Evolutionary conservation across 2,888 invertebrate species (phyloP), one percentile per base, ranked within the genome.

Genomic region (Nineta flava): DNA sequence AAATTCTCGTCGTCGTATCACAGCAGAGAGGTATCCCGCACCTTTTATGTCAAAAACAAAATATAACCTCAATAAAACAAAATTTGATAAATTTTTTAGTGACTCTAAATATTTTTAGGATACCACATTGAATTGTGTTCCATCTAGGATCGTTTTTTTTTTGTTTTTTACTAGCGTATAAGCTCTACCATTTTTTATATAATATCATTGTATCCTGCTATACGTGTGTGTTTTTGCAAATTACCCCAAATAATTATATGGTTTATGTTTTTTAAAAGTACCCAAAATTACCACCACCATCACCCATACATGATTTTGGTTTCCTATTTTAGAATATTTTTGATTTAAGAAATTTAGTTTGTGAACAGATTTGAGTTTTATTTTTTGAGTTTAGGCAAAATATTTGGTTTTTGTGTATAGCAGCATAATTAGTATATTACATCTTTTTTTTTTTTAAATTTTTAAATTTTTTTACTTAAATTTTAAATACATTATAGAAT

Each of bases 391-490:
- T 43, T 43, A 16, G 16, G 19, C 10, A 15, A 17, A 43, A 43
- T 19, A 43, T 43, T 46, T 34, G 26, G 10, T 35, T 35, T 35
- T 35, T 35, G 7, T 46, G 46, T 46, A 32, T 46, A 46, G 46
- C 46, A 46, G 46, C 46, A 34, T 34, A 46, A 15, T 19, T 26
- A 26, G 17, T 35, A 35, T 35, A 35, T 35, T 35, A 35, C 35
- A 35, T 13, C 3, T 19, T 19, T 19, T 19, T 19, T 19, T 19
- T 19, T 19, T 19, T 19, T 19, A n/a, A 34, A 31, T 34, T 34
- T 46, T 46, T 34, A 46, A 34, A 46, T 46, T 16, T 46, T 46
- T 46, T 12, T 46, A 32, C 17, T 46, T 31, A 34, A 19, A 46
- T 21, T 34, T 34, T 34, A 34, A n/a, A 10, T 46, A 16, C 12